Conservation (phyloP, 2,797 vertebrate genomes). For the Dryobates pubescens region DNA sequence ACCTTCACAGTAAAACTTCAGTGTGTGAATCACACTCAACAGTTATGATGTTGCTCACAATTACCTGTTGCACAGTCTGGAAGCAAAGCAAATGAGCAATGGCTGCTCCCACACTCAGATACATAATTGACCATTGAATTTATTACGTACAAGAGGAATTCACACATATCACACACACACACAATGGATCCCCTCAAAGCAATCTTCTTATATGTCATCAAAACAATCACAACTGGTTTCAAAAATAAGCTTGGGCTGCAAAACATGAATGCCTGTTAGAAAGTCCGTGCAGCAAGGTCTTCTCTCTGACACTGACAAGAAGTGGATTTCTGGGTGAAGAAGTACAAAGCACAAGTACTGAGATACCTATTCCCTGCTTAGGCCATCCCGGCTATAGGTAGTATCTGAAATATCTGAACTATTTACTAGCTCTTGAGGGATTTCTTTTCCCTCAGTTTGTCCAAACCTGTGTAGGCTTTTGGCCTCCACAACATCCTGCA, state of each 20-base stretch:
- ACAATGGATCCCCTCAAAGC: neutral
- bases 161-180: no score
- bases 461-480: slow-evolving; percentile 39
- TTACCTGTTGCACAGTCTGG: neutral
- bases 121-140: neutral
- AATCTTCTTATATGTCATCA: neutral
- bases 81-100: neutral
- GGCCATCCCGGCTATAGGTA: neutral
- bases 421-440: neutral
- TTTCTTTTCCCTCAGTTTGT: neutral
- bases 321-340: neutral
- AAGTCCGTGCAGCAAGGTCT: neutral
- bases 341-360: neutral
- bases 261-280: neutral
- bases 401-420: neutral
- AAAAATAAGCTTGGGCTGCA: neutral
- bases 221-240: neutral
- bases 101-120: neutral
- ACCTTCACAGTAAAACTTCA: neutral
- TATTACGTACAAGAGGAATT: neutral
- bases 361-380: neutral
- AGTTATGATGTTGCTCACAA: neutral
- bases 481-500: slow-evolving; percentile 39
- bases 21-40: neutral
- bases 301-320: neutral